These are phyloP conservation scores for Opisthocomus hoazin DNA, from an alignment of 2,113 vertebrate species.

Conservation along the genomic window DNA sequence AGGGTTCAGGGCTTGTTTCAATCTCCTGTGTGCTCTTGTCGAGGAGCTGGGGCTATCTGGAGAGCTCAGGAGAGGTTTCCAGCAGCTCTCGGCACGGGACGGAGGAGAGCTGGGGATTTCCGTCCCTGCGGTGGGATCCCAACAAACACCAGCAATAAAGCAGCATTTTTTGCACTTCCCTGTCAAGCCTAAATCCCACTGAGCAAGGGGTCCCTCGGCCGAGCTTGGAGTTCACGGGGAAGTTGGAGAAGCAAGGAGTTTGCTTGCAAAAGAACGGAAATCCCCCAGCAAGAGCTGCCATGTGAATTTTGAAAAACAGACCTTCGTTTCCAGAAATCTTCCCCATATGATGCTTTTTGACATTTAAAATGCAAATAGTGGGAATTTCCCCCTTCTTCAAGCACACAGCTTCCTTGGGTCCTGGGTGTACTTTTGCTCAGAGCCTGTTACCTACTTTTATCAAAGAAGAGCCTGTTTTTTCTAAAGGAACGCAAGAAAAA, in stretches of 20 bases:
- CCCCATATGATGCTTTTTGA: not conserved
- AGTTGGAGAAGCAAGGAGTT: fast-evolving
- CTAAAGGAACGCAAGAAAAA: fast-evolving
- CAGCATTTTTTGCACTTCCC: not conserved
- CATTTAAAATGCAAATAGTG: not conserved
- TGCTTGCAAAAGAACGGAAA: not conserved
- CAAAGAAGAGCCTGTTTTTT: not conserved
- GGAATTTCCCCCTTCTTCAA: not conserved
- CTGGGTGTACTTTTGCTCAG: not conserved
- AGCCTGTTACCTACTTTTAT: not conserved
- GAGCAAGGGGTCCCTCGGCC: not conserved
- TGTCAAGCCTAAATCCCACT: not conserved
- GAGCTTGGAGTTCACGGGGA: not conserved
- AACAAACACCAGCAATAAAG: not conserved
- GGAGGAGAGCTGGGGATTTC: not conserved
- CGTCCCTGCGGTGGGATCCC: not conserved
- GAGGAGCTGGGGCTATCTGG: not conserved
- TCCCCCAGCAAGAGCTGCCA: not conserved
- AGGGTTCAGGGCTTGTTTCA: not conserved
- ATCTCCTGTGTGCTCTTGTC: fast-evolving
- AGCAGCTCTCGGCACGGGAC: not conserved
- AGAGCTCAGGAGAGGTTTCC: not conserved
- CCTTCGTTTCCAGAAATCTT: not conserved
- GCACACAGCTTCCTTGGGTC: not conserved
- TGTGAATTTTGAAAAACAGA: not conserved